phyloP scores from a whole-genome alignment of 1,140 invertebrate genomes.

The Drosophila parvula region DNA sequence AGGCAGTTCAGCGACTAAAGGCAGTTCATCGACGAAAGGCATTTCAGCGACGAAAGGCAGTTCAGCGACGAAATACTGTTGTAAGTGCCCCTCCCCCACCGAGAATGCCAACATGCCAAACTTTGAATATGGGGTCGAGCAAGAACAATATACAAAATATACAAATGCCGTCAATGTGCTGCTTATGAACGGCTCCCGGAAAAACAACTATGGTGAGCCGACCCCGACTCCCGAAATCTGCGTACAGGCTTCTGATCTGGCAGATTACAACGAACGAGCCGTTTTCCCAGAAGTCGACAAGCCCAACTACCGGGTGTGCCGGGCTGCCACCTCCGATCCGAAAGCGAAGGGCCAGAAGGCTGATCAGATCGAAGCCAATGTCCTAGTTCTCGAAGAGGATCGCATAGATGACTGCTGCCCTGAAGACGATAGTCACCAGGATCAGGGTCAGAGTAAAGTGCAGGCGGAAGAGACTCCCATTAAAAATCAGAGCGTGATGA shows the following conservation, averaged over 20 bases:
- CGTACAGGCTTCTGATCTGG: constrained; percentile 50
- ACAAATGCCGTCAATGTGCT: constrained; percentile 55
- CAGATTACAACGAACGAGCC: constrained; percentile 25
- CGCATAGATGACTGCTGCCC: neutral
- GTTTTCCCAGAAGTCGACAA: constrained; percentile 41
- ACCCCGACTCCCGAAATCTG: constrained; percentile 34
- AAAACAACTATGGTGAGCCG: constrained; percentile 1
- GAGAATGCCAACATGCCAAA: neutral
- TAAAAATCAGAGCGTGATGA: neutral
- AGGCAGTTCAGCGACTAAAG: too few relatives aligned
- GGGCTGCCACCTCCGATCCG: constrained; percentile 10
- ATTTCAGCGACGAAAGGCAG: neutral
- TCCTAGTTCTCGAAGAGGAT: constrained; percentile 35
- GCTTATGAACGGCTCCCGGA: constrained; percentile 36
- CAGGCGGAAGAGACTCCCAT: neutral
- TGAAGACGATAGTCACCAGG: too few relatives aligned
- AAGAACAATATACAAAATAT: constrained; percentile 1
- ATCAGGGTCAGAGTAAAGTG: neutral
- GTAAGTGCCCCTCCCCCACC: neutral
- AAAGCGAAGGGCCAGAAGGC: neutral
- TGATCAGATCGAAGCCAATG: constrained; percentile 26
- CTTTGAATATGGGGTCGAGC: neutral
- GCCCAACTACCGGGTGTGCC: constrained; percentile 48
- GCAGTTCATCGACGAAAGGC: too few relatives aligned
- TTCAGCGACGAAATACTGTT: neutral